Evolutionary conservation across 2,888 invertebrate genomes (phyloP).

Genomic region (Sepiola atlantica): DNA sequence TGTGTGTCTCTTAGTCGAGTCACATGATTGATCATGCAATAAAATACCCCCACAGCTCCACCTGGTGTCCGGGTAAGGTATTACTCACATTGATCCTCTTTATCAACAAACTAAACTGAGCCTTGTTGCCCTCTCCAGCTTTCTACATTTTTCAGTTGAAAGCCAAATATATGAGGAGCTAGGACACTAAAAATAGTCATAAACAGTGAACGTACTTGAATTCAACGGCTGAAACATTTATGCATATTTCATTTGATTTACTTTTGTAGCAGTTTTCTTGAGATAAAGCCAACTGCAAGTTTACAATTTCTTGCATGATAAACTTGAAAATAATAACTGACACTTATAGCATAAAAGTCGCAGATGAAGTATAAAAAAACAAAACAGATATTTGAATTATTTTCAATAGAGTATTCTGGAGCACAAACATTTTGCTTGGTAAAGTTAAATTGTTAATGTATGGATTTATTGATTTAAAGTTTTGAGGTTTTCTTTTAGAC

Average conservation of each 20-base stretch:
- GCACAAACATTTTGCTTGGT: neutral
- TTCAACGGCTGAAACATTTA: neutral
- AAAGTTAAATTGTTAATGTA: neutral
- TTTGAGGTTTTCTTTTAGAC: too few species aligned
- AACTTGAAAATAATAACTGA: neutral
- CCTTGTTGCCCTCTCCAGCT: neutral
- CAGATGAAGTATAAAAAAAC: neutral
- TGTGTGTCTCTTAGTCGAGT: neutral
- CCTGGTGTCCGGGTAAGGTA: neutral
- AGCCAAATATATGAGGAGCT: neutral
- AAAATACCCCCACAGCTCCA: neutral
- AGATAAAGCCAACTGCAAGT: neutral
- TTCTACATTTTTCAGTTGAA: neutral
- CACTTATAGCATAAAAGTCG: neutral
- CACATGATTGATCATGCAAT: neutral
- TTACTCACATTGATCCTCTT: slow-evolving; percentile 32
- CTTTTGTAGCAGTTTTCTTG: slow-evolving; percentile 1
- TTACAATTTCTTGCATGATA: neutral
- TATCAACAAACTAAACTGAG: neutral
- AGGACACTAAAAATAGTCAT: neutral
- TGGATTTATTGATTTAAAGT: neutral
- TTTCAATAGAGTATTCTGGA: neutral
- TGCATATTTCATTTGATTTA: slow-evolving; percentile 18
- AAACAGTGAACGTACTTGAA: neutral
- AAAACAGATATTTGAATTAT: neutral